phyloP scores from a whole-genome alignment of 1,140 invertebrate species.

The Holcopasites calliopsidis region DNA sequence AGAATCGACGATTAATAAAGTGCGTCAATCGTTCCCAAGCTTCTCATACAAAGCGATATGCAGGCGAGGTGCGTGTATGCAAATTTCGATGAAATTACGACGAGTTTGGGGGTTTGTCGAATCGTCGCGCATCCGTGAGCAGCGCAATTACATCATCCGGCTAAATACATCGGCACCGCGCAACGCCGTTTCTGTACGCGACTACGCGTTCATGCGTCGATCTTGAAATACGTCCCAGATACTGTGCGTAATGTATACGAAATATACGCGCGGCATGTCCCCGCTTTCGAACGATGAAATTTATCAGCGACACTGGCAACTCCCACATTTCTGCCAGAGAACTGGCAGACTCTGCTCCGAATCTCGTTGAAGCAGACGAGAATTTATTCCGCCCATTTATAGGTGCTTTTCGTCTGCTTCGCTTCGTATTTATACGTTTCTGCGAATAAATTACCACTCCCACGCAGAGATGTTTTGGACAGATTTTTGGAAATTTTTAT shows the following conservation, averaged over 20 bases:
- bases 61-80: neutral
- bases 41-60: neutral
- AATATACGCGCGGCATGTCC: neutral
- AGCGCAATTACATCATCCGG: slow-evolving; percentile 2
- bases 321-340: slow-evolving; percentile 9
- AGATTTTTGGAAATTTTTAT: too few species aligned
- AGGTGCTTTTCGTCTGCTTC: too few species aligned
- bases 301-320: neutral
- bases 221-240: neutral
- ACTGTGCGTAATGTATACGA: neutral
- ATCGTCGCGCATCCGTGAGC: neutral
- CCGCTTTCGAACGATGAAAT: neutral
- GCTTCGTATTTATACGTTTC: too few species aligned
- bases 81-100: neutral
- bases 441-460: too few species aligned
- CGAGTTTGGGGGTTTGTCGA: slow-evolving; percentile 1
- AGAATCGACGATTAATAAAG: neutral
- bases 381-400: neutral
- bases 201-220: neutral
- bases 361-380: too few species aligned
- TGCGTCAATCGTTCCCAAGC: neutral
- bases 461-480: too few species aligned
- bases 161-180: neutral
- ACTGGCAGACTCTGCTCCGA: neutral
- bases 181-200: neutral